Evolutionary conservation across 2,888 invertebrate species (phyloP).

Genomic region (Troides aeacus): DNA sequence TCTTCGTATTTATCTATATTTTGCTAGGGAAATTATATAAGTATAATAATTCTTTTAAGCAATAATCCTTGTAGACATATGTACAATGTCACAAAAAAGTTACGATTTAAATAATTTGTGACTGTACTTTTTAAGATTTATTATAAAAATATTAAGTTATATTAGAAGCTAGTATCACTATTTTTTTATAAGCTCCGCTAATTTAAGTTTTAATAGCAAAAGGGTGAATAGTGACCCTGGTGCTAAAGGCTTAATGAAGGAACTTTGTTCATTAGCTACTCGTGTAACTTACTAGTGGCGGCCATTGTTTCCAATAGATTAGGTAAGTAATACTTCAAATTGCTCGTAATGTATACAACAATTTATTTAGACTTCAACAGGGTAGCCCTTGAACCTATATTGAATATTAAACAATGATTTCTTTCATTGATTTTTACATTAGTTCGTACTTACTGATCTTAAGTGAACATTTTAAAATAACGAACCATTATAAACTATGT

Average conservation of each 20-base stretch:
- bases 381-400: neutral
- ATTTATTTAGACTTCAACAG: neutral
- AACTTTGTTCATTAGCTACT: conserved; percentile 53
- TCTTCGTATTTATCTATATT: too few species aligned
- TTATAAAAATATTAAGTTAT: too few species aligned
- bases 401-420: neutral
- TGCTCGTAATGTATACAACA: neutral
- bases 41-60: too few species aligned
- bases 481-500: too few species aligned
- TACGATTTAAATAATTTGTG: neutral
- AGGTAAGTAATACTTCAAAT: conserved; percentile 1
- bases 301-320: conserved; percentile 20
- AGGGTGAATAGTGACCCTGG: conserved; percentile 1
- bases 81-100: neutral
- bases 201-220: neutral
- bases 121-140: neutral
- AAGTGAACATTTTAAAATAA: too few species aligned
- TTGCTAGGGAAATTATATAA: too few species aligned
- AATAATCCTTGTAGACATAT: neutral
- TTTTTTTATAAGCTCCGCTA: neutral
- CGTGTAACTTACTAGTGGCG: conserved; percentile 8
- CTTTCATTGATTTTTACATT: too few species aligned
- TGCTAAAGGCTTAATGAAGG: conserved; percentile 40
- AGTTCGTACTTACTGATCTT: too few species aligned
- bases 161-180: neutral